A percentile compares a stretch with the other conserved stretches of the same genome.
Conservation (phyloP, 2,888 invertebrate species). For the Dioctria linearis region DNA sequence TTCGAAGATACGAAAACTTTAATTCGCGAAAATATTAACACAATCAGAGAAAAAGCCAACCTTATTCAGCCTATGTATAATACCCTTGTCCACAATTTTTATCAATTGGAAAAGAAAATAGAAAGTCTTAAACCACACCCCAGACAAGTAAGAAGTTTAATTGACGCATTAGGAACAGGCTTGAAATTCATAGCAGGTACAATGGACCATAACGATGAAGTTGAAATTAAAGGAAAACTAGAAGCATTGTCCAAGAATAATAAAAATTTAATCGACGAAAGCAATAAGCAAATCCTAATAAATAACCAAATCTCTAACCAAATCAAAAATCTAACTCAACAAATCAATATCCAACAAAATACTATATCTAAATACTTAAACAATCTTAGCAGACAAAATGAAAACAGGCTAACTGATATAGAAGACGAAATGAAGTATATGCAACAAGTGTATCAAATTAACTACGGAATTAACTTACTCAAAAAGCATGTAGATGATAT, state of each 20-base stretch:
- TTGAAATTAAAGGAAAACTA: neutral
- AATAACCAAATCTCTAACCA: neutral
- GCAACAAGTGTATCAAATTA: slow-evolving; percentile 29
- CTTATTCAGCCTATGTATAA: neutral
- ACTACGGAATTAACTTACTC: slow-evolving; percentile 5
- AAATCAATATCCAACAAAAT: neutral
- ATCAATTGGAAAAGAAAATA: neutral
- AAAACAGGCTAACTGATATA: neutral
- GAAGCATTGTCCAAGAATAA: neutral
- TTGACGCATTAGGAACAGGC: neutral
- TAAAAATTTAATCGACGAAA: slow-evolving; percentile 4
- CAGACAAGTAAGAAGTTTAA: neutral
- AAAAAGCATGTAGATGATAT: slow-evolving; percentile 24
- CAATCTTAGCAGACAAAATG: neutral
- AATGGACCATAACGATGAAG: slow-evolving; percentile 18
- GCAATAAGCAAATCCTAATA: slow-evolving; percentile 12
- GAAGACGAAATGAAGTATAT: slow-evolving; percentile 13
- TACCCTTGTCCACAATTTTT: neutral
- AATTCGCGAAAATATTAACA: slow-evolving; percentile 13
- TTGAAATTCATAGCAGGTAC: slow-evolving; percentile 2
- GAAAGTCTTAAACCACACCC: neutral
- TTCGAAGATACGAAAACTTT: neutral
- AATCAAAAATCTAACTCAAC: slow-evolving; percentile 13
- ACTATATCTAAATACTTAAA: neutral
- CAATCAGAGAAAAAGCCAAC: neutral